Conservation (phyloP, 1,140 invertebrate genomes). For the Cyphomyrmex costatus region DNA sequence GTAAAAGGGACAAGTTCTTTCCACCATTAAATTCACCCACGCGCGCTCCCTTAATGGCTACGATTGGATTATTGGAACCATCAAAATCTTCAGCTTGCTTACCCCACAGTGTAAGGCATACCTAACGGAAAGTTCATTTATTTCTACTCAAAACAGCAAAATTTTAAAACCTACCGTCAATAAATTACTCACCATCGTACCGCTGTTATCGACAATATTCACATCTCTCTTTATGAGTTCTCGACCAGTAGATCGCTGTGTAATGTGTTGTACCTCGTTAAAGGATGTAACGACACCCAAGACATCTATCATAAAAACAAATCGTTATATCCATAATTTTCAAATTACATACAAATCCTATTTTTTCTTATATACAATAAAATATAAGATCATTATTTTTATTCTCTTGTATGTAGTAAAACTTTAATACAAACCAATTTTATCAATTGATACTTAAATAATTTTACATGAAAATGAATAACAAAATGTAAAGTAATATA, state of each 20-base stretch:
- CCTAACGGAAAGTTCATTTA: slow-evolving; percentile 81
- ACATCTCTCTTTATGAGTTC: slow-evolving; percentile 97
- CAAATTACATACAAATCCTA: slow-evolving; percentile 58
- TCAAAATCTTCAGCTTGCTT: slow-evolving; percentile 94
- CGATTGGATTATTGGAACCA: slow-evolving; percentile 91
- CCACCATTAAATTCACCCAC: slow-evolving; percentile 92
- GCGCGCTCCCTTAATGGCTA: slow-evolving; percentile 93
- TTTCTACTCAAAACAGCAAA: slow-evolving; percentile 15
- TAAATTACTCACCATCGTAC: slow-evolving; percentile 89
- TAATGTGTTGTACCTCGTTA: slow-evolving; percentile 91
- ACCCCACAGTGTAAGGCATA: slow-evolving; percentile 92
- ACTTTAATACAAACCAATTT: neutral
- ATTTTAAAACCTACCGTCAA: neutral
- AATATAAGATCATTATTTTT: neutral
- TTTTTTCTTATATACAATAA: neutral
- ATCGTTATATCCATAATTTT: slow-evolving; percentile 34
- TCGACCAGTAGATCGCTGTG: slow-evolving; percentile 91
- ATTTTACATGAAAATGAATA: neutral
- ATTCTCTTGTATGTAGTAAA: too few relatives aligned
- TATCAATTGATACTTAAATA: slow-evolving; percentile 4
- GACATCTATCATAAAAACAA: slow-evolving; percentile 90
- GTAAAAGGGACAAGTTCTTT: slow-evolving; percentile 89
- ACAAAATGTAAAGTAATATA: neutral
- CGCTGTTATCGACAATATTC: slow-evolving; percentile 94
- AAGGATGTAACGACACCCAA: slow-evolving; percentile 95